Evolutionary conservation across 2,797 vertebrate genomes (phyloP).

Genomic region (Macrochelys suwanniensis): DNA sequence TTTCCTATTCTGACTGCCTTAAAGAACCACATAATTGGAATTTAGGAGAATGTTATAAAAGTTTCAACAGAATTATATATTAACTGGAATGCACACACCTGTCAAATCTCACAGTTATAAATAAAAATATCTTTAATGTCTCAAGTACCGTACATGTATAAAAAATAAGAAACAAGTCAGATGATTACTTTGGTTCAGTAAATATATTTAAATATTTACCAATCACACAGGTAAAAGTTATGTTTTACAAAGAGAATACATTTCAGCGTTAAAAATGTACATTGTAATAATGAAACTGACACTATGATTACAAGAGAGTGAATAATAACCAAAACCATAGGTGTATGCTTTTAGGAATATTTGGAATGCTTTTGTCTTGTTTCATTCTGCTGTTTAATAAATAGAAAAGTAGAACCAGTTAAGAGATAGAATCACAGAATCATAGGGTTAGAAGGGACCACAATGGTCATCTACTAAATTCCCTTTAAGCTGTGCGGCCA

Average conservation of each 20-base stretch:
- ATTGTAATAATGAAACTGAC: not conserved
- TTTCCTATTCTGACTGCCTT: conserved; percentile 82
- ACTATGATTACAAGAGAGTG: not conserved
- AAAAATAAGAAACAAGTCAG: conserved; percentile 83
- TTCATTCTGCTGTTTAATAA: not conserved
- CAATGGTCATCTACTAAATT: not conserved
- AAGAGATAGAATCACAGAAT: not conserved
- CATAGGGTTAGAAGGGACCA: not conserved
- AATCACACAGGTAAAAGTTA: conserved; percentile 49
- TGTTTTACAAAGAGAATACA: not conserved
- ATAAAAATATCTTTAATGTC: conserved; percentile 85
- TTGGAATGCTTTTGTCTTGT: not conserved
- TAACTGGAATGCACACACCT: conserved; percentile 76
- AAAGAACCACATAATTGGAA: conserved; percentile 84
- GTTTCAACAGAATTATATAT: conserved; percentile 85
- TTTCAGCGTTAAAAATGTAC: conserved; percentile 15
- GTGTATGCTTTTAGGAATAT: not conserved
- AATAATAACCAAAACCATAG: not conserved
- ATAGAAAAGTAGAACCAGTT: not conserved
- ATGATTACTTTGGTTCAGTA: conserved; percentile 81
- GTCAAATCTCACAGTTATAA: conserved; percentile 82
- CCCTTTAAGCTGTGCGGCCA: no score
- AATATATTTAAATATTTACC: conserved; percentile 84
- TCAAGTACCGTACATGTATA: conserved; percentile 59
- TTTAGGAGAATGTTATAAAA: conserved; percentile 84